Conservation (phyloP, 2,888 invertebrate genomes). For the Blomia tropicalis region DNA sequence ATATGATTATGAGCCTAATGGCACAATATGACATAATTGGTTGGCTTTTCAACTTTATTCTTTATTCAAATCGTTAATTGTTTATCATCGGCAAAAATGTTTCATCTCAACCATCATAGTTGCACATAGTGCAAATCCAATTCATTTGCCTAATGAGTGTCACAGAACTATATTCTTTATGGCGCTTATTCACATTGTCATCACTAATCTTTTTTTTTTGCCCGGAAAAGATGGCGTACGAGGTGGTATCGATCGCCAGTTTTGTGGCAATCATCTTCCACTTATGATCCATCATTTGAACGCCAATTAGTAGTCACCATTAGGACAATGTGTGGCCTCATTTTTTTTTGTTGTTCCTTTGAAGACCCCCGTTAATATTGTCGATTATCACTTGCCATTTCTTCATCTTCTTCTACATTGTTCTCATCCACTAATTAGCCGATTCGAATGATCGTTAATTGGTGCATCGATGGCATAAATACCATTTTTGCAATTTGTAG, state of each 20-base stretch:
- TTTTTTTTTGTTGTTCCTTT: background rate
- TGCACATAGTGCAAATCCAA: background rate
- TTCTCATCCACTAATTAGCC: background rate
- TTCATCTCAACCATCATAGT: background rate
- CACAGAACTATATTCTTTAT: too few relatives aligned
- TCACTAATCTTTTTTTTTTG: background rate
- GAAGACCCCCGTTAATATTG: background rate
- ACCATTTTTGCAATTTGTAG: background rate
- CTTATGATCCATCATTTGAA: slow-evolving; percentile 5
- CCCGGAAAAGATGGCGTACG: background rate
- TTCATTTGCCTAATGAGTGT: slow-evolving; percentile 10
- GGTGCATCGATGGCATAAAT: slow-evolving; percentile 8
- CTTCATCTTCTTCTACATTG: background rate
- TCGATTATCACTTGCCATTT: background rate
- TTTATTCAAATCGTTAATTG: too few relatives aligned
- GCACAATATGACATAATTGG: background rate
- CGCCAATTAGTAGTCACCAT: background rate
- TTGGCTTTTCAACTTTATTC: too few relatives aligned
- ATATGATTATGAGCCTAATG: background rate
- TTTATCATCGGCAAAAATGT: too few relatives aligned
- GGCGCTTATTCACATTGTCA: background rate
- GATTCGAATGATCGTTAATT: slow-evolving; percentile 1
- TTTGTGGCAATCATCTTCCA: slow-evolving; percentile 7
- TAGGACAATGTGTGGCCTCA: slow-evolving; percentile 9
- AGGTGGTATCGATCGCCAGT: background rate